A percentile compares a stretch with the other conserved stretches of the same genome.
These are phyloP conservation scores for Agriopis aurantiaria DNA, from an alignment of 2,888 invertebrate genomes.

Conservation along the genomic window DNA sequence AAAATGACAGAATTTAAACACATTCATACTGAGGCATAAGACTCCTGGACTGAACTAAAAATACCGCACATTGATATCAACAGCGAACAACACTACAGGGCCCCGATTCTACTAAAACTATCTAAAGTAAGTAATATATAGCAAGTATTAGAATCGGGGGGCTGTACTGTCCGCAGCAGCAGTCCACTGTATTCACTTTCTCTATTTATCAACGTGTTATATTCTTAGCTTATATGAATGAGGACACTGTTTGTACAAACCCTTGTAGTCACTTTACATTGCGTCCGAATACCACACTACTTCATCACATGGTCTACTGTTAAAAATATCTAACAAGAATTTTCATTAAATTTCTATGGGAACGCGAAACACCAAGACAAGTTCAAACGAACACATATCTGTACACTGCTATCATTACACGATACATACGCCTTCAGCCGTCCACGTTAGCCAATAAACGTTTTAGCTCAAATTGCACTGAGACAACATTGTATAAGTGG, in stretches of 20 bases:
- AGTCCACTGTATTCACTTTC: not conserved
- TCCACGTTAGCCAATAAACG: conserved; percentile 51
- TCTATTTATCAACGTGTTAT: not conserved
- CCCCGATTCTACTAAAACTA: too few species aligned
- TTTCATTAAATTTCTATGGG: conserved; percentile 63
- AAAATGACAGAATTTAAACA: not conserved
- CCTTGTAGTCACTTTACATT: conserved; percentile 66
- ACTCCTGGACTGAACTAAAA: not conserved
- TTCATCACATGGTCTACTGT: conserved; percentile 78
- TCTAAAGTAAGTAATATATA: too few species aligned
- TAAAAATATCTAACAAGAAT: conserved; percentile 61
- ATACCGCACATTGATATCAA: conserved; percentile 1
- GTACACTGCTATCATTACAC: conserved; percentile 50
- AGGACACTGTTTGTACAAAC: conserved; percentile 53
- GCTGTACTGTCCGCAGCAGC: too few species aligned
- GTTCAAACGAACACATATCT: conserved; percentile 53
- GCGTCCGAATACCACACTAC: conserved; percentile 81
- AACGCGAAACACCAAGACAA: conserved; percentile 68
- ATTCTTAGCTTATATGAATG: not conserved
- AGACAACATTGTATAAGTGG: not conserved
- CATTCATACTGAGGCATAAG: not conserved
- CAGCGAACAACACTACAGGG: too few species aligned
- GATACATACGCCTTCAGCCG: conserved; percentile 46
- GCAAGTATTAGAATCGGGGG: too few species aligned
- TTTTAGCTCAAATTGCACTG: conserved; percentile 20